phyloP scores from a whole-genome alignment of 2,113 vertebrate genomes.

The Bambusicola thoracicus region DNA sequence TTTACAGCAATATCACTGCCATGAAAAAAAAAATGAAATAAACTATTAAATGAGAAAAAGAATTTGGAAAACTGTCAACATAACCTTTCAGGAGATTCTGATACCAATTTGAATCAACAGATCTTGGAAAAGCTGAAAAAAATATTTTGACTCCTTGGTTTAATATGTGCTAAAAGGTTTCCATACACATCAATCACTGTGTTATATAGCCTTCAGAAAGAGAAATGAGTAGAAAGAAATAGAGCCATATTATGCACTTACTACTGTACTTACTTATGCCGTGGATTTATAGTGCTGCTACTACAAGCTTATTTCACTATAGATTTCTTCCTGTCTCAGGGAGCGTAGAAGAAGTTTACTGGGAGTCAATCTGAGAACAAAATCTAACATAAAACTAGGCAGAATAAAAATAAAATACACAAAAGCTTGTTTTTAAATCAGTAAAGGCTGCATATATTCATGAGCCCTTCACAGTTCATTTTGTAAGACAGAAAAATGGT shows the following conservation, averaged over 20 bases:
- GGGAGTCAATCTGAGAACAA: conserved; percentile 21
- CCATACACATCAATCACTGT: background rate
- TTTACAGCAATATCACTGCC: background rate
- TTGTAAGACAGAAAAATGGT: conserved; percentile 3
- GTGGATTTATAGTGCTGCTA: background rate
- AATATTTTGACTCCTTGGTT: conserved; percentile 6
- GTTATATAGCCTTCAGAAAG: background rate
- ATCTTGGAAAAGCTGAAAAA: background rate
- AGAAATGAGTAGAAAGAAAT: conserved; percentile 2
- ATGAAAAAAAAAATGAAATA: background rate
- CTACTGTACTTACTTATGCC: background rate
- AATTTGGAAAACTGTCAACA: background rate
- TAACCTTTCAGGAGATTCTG: background rate
- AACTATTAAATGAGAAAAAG: background rate
- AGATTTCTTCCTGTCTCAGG: conserved; percentile 10
- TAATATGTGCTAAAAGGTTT: conserved; percentile 22
- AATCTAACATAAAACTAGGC: background rate
- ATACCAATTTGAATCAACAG: background rate
- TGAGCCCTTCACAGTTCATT: conserved; percentile 8
- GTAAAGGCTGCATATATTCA: background rate
- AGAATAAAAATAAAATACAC: conserved; percentile 29
- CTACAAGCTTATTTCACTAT: background rate
- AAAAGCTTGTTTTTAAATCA: background rate
- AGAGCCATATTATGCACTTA: background rate
- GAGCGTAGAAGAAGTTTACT: background rate